phyloP scores from a whole-genome alignment of 2,113 vertebrate genomes.

The Rhinichthys klamathensis region DNA sequence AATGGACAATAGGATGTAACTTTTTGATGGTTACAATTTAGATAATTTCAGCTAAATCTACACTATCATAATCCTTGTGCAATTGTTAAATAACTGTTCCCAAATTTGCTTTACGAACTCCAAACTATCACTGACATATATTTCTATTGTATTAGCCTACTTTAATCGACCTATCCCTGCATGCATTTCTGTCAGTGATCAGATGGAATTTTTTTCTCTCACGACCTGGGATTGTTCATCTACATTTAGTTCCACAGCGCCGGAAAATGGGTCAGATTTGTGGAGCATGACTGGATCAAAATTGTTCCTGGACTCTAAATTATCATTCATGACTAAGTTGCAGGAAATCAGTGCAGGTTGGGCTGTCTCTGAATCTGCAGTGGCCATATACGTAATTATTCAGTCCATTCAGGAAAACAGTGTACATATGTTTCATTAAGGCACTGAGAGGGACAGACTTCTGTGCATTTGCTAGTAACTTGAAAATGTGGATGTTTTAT shows the following conservation, averaged over 20 bases:
- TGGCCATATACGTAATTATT: conserved; percentile 17
- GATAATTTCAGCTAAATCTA: neutral
- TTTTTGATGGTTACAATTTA: too few species aligned
- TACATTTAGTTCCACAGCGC: conserved; percentile 54
- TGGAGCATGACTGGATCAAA: conserved; percentile 74
- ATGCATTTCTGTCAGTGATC: conserved; percentile 17
- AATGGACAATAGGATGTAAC: neutral
- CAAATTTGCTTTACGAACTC: neutral
- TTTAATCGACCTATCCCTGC: conserved; percentile 10
- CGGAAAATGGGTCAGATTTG: conserved; percentile 65
- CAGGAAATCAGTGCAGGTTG: conserved; percentile 22
- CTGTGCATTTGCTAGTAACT: neutral
- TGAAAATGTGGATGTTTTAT: neutral
- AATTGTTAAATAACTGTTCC: neutral
- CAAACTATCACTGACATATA: conserved; percentile 3
- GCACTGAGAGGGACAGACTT: neutral
- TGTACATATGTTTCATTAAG: neutral
- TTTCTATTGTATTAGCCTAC: neutral
- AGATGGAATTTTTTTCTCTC: conserved; percentile 35
- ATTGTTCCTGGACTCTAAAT: conserved; percentile 57
- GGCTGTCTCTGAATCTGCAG: neutral
- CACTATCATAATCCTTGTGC: neutral
- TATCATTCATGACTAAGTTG: conserved; percentile 27
- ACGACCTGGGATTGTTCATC: conserved; percentile 54
- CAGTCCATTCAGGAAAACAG: neutral